A percentile compares a stretch with the other conserved stretches of the same genome.
These are phyloP conservation scores for Myiotriccus ornatus DNA, from an alignment of 2,797 vertebrate species.

Conservation along the genomic window DNA sequence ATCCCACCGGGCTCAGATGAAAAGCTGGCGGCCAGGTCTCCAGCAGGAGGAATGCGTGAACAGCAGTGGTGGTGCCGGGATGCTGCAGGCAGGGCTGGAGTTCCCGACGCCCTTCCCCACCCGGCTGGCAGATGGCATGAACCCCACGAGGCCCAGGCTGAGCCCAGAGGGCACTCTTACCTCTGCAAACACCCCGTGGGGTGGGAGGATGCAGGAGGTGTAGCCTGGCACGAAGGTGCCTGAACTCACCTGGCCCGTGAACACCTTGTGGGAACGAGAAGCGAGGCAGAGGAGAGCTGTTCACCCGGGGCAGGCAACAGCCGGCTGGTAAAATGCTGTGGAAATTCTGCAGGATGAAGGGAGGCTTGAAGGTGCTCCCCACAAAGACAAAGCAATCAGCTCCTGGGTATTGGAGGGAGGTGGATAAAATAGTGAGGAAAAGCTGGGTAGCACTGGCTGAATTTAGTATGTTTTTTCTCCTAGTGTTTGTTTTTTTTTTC, in stretches of 20 bases:
- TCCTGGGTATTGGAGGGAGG: neutral
- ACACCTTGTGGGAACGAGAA: neutral
- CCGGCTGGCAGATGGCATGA: neutral
- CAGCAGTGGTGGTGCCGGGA: neutral
- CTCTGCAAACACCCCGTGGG: neutral
- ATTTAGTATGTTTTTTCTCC: neutral
- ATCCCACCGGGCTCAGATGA: neutral
- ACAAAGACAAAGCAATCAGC: neutral
- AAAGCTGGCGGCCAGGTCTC: conserved; percentile 36
- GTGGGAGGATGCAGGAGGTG: neutral
- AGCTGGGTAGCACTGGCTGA: neutral
- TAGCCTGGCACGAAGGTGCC: neutral
- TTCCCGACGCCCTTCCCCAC: neutral
- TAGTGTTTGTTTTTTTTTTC: neutral
- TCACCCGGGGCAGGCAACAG: neutral
- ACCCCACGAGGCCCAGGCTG: neutral
- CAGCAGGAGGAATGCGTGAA: conserved; percentile 1
- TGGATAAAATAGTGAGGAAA: neutral
- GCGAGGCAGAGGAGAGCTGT: neutral
- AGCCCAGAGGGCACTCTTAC: neutral
- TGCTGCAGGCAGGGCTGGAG: neutral
- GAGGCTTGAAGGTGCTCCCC: neutral
- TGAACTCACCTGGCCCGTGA: neutral
- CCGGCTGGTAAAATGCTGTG: neutral
- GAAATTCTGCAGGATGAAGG: neutral